Evolutionary conservation across 2,113 vertebrate species (phyloP).

Genomic region (Centropristis striata): DNA sequence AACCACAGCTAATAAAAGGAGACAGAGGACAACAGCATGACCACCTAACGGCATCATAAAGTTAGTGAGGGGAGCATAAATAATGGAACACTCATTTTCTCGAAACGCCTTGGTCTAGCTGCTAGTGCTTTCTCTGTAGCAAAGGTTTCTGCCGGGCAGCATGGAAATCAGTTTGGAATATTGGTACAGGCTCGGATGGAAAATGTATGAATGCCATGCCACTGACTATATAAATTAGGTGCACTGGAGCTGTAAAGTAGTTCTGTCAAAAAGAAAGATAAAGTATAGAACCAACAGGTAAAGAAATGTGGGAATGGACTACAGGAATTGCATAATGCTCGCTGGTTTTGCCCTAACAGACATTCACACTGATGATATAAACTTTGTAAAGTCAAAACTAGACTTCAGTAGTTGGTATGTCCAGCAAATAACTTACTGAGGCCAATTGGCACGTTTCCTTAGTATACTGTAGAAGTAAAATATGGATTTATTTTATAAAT

Average conservation of each 20-base stretch:
- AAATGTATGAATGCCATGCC: constrained; percentile 63
- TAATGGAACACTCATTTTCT: constrained; percentile 79
- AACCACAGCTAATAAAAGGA: constrained; percentile 75
- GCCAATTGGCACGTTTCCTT: background rate
- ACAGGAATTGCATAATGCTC: constrained; percentile 26
- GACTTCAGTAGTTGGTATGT: constrained; percentile 10
- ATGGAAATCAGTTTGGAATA: constrained; percentile 61
- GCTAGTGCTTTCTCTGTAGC: constrained; percentile 35
- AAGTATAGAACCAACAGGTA: constrained; percentile 39
- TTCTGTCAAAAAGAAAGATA: constrained; percentile 60
- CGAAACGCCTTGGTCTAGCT: constrained; percentile 45
- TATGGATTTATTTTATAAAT: background rate
- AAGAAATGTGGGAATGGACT: constrained; percentile 41
- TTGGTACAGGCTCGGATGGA: constrained; percentile 41
- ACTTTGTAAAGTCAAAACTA: constrained; percentile 21
- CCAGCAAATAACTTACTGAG: background rate
- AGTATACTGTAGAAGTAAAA: background rate
- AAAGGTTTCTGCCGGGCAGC: constrained; percentile 33
- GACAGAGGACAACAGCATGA: constrained; percentile 73
- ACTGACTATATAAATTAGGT: constrained; percentile 62
- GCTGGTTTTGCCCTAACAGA: constrained; percentile 24
- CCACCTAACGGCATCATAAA: constrained; percentile 78
- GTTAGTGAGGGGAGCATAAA: constrained; percentile 76
- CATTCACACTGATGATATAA: constrained; percentile 17
- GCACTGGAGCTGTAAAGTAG: constrained; percentile 58